Evolutionary conservation across 2,888 invertebrate genomes (phyloP).

Genomic region (Ischnura elegans): DNA sequence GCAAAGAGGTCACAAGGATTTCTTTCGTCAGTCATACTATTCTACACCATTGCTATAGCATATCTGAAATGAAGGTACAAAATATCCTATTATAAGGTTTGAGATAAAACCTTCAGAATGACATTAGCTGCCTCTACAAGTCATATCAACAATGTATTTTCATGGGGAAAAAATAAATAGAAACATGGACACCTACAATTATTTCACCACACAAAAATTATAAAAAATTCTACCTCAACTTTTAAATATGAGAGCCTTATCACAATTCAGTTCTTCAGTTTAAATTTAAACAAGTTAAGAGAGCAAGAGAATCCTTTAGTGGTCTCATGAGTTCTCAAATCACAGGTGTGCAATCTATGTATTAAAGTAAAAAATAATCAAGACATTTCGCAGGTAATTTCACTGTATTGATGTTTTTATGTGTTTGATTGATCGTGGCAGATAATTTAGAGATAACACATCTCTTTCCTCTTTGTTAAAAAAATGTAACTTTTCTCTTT

Average conservation of each 20-base stretch:
- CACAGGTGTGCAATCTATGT: slow-evolving; percentile 31
- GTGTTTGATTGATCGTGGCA: neutral
- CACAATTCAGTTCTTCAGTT: slow-evolving; percentile 24
- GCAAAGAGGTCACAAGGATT: neutral
- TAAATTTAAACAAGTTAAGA: slow-evolving; percentile 24
- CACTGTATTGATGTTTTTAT: neutral
- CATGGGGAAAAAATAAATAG: neutral
- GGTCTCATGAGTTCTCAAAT: slow-evolving; percentile 33
- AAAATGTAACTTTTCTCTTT: slow-evolving; percentile 22
- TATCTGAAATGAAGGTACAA: neutral
- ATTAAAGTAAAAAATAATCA: slow-evolving; percentile 37
- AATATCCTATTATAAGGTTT: neutral
- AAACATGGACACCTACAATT: neutral
- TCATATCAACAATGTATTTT: neutral
- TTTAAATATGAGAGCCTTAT: slow-evolving; percentile 9
- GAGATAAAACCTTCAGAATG: neutral
- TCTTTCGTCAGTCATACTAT: neutral
- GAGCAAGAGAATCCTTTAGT: slow-evolving; percentile 14
- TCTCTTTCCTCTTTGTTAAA: neutral
- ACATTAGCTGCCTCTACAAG: neutral
- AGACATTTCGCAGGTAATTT: neutral
- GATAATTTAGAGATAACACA: slow-evolving; percentile 19
- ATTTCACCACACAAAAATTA: neutral
- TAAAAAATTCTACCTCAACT: neutral
- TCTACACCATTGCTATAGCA: no score